These are phyloP conservation scores for Scyliorhinus canicula DNA, from an alignment of 2,797 vertebrate species.

Conservation along the genomic window DNA sequence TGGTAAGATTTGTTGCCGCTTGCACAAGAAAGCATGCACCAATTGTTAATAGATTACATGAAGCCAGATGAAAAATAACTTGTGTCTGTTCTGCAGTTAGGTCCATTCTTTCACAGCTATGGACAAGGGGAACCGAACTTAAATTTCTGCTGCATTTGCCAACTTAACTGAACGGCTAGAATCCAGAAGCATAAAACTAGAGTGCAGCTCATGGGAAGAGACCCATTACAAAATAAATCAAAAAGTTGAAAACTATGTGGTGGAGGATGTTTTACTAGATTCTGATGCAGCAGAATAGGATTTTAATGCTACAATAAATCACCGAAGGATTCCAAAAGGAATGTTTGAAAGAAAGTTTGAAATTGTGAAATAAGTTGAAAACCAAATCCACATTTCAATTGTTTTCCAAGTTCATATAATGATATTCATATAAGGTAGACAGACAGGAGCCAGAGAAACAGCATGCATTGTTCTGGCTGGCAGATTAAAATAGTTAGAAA, in stretches of 20 bases:
- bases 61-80: background rate
- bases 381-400: background rate
- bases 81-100: background rate
- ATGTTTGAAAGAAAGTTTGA: background rate
- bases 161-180: background rate
- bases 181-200: background rate
- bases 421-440: background rate
- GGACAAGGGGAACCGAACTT: background rate
- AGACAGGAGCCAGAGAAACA: background rate
- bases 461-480: background rate
- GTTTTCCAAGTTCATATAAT: background rate
- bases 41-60: background rate
- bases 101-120: background rate
- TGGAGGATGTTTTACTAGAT: background rate
- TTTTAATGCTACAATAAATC: background rate
- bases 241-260: background rate
- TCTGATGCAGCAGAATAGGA: background rate
- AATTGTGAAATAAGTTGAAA: background rate
- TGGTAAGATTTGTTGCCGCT: background rate
- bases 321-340: background rate
- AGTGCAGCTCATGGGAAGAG: background rate
- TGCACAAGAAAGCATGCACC: background rate
- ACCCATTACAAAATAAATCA: background rate
- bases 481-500: background rate
- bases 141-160: background rate